Evolutionary conservation across 2,888 invertebrate genomes (phyloP).

Genomic region (Volucella inanis): DNA sequence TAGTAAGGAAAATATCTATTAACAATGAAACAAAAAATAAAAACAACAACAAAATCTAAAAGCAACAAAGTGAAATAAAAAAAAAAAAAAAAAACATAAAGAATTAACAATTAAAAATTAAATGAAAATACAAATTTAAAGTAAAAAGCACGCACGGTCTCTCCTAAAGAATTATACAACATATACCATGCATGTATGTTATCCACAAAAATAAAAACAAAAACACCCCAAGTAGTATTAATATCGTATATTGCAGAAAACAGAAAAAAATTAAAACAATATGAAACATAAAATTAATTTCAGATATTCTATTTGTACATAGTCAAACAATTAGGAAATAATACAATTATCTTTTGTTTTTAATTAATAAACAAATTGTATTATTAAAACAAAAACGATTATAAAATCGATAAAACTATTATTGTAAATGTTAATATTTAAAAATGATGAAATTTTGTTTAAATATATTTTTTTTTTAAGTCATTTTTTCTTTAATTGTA

Average conservation of each 20-base stretch:
- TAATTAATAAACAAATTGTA: constrained; percentile 62
- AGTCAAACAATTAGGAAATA: constrained; percentile 76
- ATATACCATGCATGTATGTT: constrained; percentile 72
- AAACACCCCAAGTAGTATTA: constrained; percentile 64
- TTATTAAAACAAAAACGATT: constrained; percentile 38
- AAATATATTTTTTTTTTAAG: constrained; percentile 75
- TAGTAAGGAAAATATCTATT: constrained; percentile 49
- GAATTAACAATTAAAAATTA: not conserved
- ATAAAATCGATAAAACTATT: constrained; percentile 34
- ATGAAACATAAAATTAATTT: constrained; percentile 44
- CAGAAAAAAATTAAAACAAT: constrained; percentile 48
- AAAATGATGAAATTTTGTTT: constrained; percentile 56
- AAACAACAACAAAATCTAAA: constrained; percentile 61
- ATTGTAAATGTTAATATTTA: constrained; percentile 73
- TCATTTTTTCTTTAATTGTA: constrained; percentile 76
- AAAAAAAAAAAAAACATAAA: constrained; percentile 56
- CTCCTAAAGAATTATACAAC: constrained; percentile 73
- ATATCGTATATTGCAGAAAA: constrained; percentile 37
- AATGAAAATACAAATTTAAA: too few relatives aligned
- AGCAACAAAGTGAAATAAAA: constrained; percentile 37
- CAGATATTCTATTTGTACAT: constrained; percentile 75
- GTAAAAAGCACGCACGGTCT: constrained; percentile 74
- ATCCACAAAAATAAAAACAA: constrained; percentile 55
- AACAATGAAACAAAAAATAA: constrained; percentile 50
- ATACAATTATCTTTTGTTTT: constrained; percentile 64